Evolutionary conservation across 1,140 invertebrate genomes (phyloP).

Genomic region (Hypothenemus hampei): DNA sequence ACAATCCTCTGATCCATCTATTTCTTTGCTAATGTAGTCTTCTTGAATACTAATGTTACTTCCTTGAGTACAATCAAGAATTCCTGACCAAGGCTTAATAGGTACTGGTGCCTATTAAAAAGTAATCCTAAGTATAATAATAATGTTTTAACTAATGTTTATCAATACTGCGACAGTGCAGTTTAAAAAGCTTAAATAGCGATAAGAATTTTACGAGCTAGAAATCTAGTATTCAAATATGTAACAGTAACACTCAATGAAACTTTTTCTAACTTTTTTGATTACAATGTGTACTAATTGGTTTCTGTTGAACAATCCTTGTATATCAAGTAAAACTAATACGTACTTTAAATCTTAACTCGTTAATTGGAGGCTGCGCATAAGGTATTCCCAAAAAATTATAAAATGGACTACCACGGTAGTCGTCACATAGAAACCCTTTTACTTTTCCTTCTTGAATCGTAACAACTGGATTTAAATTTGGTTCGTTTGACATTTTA

Average conservation of each 20-base stretch:
- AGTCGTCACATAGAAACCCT: conserved; percentile 41
- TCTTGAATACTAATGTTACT: conserved; percentile 46
- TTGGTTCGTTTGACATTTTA: no score
- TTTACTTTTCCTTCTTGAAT: conserved; percentile 37
- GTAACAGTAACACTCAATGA: not conserved
- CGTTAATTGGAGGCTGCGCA: conserved; percentile 61
- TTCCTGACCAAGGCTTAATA: conserved; percentile 52
- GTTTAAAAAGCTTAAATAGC: no score
- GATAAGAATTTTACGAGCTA: no score
- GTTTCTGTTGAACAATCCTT: no score
- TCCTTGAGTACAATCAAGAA: conserved; percentile 49
- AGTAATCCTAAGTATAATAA: not conserved
- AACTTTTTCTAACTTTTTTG: not conserved
- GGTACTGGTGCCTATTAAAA: conserved; percentile 50
- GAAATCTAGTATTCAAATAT: not conserved
- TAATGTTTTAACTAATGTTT: not conserved
- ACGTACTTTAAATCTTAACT: conserved; percentile 61
- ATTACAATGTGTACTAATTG: conserved; percentile 39
- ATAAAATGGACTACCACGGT: conserved; percentile 44
- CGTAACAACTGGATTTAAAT: conserved; percentile 28
- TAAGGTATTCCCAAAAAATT: conserved; percentile 62
- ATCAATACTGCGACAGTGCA: no score
- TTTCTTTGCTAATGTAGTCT: conserved; percentile 36
- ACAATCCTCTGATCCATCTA: conserved; percentile 54
- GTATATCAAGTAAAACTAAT: conserved; percentile 58